These are phyloP conservation scores for Babyrousa celebensis DNA, from an alignment of 2,797 vertebrate genomes.

Conservation along the genomic window DNA sequence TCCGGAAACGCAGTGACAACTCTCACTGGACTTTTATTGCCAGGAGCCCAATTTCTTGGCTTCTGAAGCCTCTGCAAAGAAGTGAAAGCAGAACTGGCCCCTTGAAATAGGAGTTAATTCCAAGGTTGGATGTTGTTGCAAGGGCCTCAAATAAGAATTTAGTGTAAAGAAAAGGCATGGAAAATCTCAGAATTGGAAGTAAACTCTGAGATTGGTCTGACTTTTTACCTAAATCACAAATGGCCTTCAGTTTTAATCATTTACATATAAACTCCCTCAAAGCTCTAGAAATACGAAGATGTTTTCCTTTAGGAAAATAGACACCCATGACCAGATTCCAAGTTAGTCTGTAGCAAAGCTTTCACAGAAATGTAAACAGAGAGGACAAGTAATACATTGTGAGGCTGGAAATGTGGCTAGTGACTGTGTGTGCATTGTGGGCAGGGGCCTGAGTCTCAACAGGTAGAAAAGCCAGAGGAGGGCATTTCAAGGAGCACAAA, in stretches of 20 bases:
- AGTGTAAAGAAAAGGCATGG: neutral
- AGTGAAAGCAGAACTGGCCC: slow-evolving; percentile 19
- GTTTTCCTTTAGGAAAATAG: slow-evolving; percentile 55
- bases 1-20: slow-evolving; percentile 53
- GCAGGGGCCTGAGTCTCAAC: neutral
- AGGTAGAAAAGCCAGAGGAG: neutral
- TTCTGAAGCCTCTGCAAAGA: slow-evolving; percentile 47
- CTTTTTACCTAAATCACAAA: slow-evolving; percentile 57
- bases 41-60: slow-evolving; percentile 18
- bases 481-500: neutral
- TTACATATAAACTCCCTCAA: neutral
- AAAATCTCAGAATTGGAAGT: slow-evolving; percentile 42
- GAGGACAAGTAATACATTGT: neutral
- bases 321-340: neutral
- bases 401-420: neutral
- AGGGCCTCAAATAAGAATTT: neutral
- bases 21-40: neutral
- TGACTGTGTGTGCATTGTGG: neutral
- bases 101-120: neutral
- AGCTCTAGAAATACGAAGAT: slow-evolving; percentile 3
- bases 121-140: slow-evolving; percentile 28
- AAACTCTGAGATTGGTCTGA: neutral
- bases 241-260: slow-evolving; percentile 55
- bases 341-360: slow-evolving; percentile 23
- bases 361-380: slow-evolving; percentile 49